Evolutionary conservation across 2,113 vertebrate species (phyloP).

Genomic region (Naja naja): DNA sequence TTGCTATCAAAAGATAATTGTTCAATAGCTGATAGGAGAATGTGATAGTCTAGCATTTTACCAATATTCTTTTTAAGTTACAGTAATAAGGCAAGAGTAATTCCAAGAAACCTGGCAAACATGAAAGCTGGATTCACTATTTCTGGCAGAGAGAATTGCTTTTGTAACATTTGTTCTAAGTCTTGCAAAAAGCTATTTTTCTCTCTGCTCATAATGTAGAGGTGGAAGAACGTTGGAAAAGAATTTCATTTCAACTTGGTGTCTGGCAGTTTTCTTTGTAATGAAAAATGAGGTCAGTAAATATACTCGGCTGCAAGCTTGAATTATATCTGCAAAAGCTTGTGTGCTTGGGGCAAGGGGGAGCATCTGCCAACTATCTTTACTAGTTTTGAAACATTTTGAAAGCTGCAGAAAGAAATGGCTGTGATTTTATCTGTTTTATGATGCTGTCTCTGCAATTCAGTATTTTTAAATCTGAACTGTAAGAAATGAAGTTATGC

Average conservation of each 20-base stretch:
- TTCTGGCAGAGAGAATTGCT: neutral
- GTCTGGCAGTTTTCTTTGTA: constrained; percentile 1
- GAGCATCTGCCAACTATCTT: neutral
- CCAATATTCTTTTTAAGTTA: neutral
- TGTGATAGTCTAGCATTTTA: neutral
- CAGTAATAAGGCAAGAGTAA: neutral
- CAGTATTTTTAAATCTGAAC: neutral
- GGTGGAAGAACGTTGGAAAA: neutral
- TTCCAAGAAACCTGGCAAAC: neutral
- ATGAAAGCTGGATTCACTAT: constrained; percentile 4
- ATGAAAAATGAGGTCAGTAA: constrained; percentile 30
- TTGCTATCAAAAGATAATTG: neutral
- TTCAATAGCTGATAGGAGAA: neutral
- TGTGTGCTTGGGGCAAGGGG: neutral
- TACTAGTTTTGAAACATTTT: neutral
- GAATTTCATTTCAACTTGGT: neutral
- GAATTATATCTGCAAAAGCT: constrained; percentile 14
- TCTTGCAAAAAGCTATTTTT: constrained; percentile 9
- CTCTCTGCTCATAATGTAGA: neutral
- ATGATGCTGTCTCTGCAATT: neutral
- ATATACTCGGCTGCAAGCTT: neutral
- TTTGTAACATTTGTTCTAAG: neutral
- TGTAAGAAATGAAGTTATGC: neutral
- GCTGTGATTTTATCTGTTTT: neutral
- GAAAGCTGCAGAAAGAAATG: neutral